Base-by-base conservation (phyloP, 2,888 invertebrate species). In the Thereva unica region DNA sequence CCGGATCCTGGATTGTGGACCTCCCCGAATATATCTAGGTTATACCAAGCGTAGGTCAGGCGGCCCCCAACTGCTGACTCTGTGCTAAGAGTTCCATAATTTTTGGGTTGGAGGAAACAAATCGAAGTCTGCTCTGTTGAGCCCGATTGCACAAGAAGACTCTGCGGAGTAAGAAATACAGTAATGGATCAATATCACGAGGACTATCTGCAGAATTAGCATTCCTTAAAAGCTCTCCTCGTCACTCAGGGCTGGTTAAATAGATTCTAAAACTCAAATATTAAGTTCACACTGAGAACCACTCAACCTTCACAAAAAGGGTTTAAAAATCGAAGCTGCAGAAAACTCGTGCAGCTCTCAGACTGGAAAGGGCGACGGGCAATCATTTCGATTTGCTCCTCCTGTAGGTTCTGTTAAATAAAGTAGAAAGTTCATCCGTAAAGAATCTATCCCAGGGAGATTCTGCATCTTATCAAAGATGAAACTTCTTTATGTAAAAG, bases 11-110 rank as follows among this genome's bases (percentile, higher is more conserved):
- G 72, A 75, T 78, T 81, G 70, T 85, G 84, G 67, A 85, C 86
- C 8, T 85, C 85, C 7, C 87, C 86, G 74, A 89, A 91, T 0
- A 90, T 91, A 77, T 92, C 91, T 71, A 93, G 82, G 70, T 89
- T 89, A 55, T 87, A 87, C 92, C 92, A 92, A 4, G 90, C 87
- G 80, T 91, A 92, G 0, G 88, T 88, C 68, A 91, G 82, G 64
- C 82, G 78, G 50, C 78, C 79, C 42, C 8, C 7, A 8, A 8
- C 9, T 3, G 7, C 9, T 7, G 8, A 7, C 42, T 42, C 42
- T 42, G 7, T 7, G 35, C 38, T 53, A 8, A 64, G 9, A 5
- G 53, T 44, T n/a, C 64, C 64, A 53, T 64, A 64, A 37, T 64
- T 64, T 23, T 64, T 64, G 40, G 44, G 64, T 37, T 64, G 42